A percentile compares a stretch with the other conserved stretches of the same genome.
Conservation (phyloP, 1,140 invertebrate species). For the Drosophila lacteicornis region DNA sequence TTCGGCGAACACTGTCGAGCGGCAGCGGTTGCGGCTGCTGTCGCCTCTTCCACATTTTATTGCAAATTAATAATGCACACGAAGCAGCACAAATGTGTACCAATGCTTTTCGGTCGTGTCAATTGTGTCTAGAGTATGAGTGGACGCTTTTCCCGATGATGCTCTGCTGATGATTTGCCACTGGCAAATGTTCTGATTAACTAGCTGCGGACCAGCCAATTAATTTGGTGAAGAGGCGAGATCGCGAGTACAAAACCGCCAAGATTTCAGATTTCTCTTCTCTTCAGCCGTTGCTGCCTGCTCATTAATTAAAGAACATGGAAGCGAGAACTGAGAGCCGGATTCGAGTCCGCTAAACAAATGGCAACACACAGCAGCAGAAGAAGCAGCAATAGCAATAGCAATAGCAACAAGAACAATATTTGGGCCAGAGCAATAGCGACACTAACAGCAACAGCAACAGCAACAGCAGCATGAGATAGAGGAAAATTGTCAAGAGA, state of each 20-base stretch:
- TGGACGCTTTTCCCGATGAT: slow-evolving; percentile 37
- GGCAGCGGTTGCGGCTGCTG: slow-evolving; percentile 47
- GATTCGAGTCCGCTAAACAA: slow-evolving; percentile 79
- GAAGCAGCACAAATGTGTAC: slow-evolving; percentile 22
- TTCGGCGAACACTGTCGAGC: slow-evolving; percentile 39
- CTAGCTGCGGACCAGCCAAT: slow-evolving; percentile 75
- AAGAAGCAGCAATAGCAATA: slow-evolving; percentile 25
- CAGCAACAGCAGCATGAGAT: slow-evolving; percentile 45
- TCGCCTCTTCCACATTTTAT: slow-evolving; percentile 75
- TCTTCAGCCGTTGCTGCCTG: slow-evolving; percentile 26
- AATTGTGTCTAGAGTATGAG: slow-evolving; percentile 70
- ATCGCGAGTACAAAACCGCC: slow-evolving; percentile 65
- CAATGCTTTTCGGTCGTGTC: slow-evolving; percentile 57
- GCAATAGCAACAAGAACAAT: slow-evolving; percentile 37
- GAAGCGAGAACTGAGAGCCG: slow-evolving; percentile 65
- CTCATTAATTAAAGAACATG: slow-evolving; percentile 82
- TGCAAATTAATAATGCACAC: slow-evolving; percentile 82
- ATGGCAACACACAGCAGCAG: slow-evolving; percentile 53
- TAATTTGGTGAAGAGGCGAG: slow-evolving; percentile 52
- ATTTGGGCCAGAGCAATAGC: slow-evolving; percentile 40
- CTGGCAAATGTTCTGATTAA: slow-evolving; percentile 81
- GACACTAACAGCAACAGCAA: slow-evolving; percentile 23
- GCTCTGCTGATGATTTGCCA: slow-evolving; percentile 44
- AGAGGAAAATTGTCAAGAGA: slow-evolving; percentile 80
- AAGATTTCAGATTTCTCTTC: slow-evolving; percentile 71